phyloP scores from a whole-genome alignment of 2,888 invertebrate species.

The Nomada ferruginata region DNA sequence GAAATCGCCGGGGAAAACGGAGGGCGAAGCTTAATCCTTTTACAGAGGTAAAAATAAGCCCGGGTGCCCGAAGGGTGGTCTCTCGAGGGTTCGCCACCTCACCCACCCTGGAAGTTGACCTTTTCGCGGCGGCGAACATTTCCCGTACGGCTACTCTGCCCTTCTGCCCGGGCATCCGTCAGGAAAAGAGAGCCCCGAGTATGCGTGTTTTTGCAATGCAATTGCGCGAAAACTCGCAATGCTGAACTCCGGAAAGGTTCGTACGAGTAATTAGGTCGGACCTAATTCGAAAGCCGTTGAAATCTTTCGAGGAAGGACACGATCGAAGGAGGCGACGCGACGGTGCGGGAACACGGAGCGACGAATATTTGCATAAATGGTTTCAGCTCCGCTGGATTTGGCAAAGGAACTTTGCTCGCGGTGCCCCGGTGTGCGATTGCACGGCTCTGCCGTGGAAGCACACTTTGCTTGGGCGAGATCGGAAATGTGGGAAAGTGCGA shows the following conservation, averaged over 20 bases:
- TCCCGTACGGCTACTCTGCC: not conserved
- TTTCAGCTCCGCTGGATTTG: not conserved
- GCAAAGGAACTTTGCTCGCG: not conserved
- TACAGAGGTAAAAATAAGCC: constrained; percentile 49
- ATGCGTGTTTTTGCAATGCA: no score
- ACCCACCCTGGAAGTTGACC: constrained; percentile 33
- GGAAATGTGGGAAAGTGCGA: constrained; percentile 46
- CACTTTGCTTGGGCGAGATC: constrained; percentile 6
- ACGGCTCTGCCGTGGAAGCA: not conserved
- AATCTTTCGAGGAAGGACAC: no score
- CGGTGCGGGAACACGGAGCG: no score
- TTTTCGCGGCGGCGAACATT: constrained; percentile 29
- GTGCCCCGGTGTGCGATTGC: not conserved
- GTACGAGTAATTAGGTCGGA: no score
- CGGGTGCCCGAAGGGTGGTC: not conserved
- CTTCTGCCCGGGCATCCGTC: not conserved
- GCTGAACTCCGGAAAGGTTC: no score
- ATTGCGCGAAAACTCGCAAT: no score
- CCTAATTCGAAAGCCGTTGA: no score
- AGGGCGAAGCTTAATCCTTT: constrained; percentile 49
- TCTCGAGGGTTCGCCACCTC: not conserved
- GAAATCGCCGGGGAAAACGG: constrained; percentile 31
- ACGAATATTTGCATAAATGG: no score
- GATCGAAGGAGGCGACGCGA: no score
- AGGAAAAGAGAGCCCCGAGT: not conserved